Evolutionary conservation across 23 tunicate species (phyloP), one percentile per base, ranked within the genome.

Genomic region (Aplidium turbinatum): DNA sequence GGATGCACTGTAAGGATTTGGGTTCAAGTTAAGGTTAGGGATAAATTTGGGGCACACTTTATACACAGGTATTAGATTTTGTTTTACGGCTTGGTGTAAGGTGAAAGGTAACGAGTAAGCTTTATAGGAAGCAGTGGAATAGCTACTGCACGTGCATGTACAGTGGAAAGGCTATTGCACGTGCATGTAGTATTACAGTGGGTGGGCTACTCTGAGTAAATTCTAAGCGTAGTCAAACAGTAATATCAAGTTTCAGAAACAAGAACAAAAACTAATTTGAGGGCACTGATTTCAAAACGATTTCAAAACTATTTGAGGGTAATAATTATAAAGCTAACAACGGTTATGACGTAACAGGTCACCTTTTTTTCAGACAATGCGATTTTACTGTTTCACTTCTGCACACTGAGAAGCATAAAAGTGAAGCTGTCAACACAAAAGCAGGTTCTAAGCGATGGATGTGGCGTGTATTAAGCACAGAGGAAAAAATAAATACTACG

Each of bases 231-330:
- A 16, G 11, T 11, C 50, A 42, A 11, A 42, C 11, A 42, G 16
- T 42, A 9, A 9, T 9, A 9, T 42, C 11, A 42, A 42, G 11
- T 42, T 42, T 42, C 50, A 42, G 50, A 42, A 42, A 42, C 50
- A 42, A 42, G 50, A 42, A 42, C 16, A 42, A 42, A 42, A 42
- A 42, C 50, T 42, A 42, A 42, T 9, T 42, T 42, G 50, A 42
- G 50, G 16, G 16, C 50, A 42, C 13, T 42, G 50, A 42, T 42
- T 42, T 42, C 50, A 42, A 42, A 42, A 42, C 50, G 50, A 42
- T 42, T 42, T 42, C 50, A 42, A 42, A 42, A 42, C 50, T 42
- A n/a, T n/a, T n/a, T n/a, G n/a, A n/a, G n/a, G n/a, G n/a, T n/a
- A n/a, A n/a, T n/a, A n/a, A n/a, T n/a, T n/a, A n/a, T n/a, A n/a